Evolutionary conservation across 2,888 invertebrate genomes (phyloP), one percentile per base, ranked within the genome.

Genomic region (Calliopum simillimum): DNA sequence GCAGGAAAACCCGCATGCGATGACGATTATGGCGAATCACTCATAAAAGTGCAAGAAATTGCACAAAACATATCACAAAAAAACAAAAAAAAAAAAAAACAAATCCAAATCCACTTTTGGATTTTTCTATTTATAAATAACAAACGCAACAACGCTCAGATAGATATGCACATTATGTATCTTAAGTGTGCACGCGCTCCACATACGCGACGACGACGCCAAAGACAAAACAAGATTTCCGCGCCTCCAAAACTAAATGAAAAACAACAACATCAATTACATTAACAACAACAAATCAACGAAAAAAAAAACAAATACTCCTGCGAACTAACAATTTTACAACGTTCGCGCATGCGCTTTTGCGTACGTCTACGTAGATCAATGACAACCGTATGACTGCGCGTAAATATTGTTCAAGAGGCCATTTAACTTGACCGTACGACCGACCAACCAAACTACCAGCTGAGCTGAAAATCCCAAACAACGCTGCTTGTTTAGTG

Each of bases 371-470:
- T 51, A 23, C 33, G 33, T 68, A 21, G 68, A 58, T 71, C 64
- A 46, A 64, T 70, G 62, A 68, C 46, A 58, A 67, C 65, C 68
- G 56, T 67, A 23, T 51, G 71, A 71, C 71, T 71, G 71, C 67
- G 49, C 68, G 67, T 21, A 51, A 47, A 63, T 49, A 53, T n/a
- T 61, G 63, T 56, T 63, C 71, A 68, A 25, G 11, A 16, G 43
- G n/a, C 25, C 63, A 56, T 63, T 69, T 69, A 69, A 59, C 69
- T 63, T 55, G 68, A 53, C 64, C 64, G 14, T 46, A 43, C 19
- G 16, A 8, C 5, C 56, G 56, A n/a, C 65, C 33, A 19, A 19
- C 49, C 59, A 44, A 43, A 16, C 59, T 16, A 43, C n/a, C 25
- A n/a, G 33, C 14, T 8, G 13, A 21, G 41, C 41, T 43, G 16